phyloP scores from a whole-genome alignment of 2,113 vertebrate genomes.

The Elephas maximus region DNA sequence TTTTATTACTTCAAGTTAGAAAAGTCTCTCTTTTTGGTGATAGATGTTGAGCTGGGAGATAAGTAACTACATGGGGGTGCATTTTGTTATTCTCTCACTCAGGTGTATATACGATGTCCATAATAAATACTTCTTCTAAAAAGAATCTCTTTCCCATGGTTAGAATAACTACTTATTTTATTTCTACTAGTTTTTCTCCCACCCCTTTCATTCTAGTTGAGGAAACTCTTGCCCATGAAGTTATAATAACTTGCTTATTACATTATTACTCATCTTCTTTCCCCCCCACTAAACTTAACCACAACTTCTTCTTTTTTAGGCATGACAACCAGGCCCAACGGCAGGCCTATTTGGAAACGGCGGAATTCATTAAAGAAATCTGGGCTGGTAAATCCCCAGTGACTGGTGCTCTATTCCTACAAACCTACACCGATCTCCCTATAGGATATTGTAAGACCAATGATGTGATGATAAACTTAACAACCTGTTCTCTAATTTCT shows the following conservation, averaged over 20 bases:
- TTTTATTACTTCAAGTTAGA: not conserved
- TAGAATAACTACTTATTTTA: not conserved
- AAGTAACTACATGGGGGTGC: not conserved
- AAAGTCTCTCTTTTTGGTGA: not conserved
- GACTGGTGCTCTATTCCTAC: not conserved
- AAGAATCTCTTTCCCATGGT: not conserved
- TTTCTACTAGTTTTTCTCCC: constrained; percentile 9
- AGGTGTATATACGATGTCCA: not conserved
- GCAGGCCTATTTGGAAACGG: not conserved
- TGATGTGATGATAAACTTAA: not conserved
- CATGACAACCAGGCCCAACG: not conserved
- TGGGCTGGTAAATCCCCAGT: not conserved
- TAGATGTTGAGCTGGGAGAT: not conserved
- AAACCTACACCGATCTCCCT: not conserved
- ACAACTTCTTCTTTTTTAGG: constrained; percentile 1
- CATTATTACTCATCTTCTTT: constrained; percentile 17
- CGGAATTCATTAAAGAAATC: not conserved
- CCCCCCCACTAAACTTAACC: constrained; percentile 20
- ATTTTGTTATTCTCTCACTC: constrained; percentile 6
- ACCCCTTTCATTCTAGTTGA: not conserved
- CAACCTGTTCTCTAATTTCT: not conserved
- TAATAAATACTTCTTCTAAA: not conserved
- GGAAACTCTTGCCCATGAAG: not conserved
- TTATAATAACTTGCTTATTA: not conserved
- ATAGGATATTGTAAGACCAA: not conserved